These are phyloP conservation scores for Drosophila oshimai DNA, from an alignment of 1,140 invertebrate genomes.

Conservation along the genomic window DNA sequence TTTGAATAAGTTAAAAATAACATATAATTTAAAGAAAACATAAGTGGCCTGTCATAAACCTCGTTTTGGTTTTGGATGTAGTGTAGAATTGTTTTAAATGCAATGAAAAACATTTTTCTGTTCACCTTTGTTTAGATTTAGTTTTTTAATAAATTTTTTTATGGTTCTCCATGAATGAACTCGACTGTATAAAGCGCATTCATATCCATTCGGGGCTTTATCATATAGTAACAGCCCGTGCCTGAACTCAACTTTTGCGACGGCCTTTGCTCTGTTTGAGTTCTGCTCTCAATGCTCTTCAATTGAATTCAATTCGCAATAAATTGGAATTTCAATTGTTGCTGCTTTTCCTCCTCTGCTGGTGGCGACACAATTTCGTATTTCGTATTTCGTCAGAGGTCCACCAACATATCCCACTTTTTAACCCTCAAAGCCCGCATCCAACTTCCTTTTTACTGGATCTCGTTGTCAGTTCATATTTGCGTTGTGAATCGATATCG, in stretches of 20 bases:
- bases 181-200: constrained; percentile 4
- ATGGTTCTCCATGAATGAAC: background rate
- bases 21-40: too few relatives aligned
- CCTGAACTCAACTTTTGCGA: constrained; percentile 44
- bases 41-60: too few relatives aligned
- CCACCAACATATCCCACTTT: background rate
- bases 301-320: constrained; percentile 80
- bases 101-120: too few relatives aligned
- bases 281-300: constrained; percentile 74
- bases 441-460: constrained; percentile 66
- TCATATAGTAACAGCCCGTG: constrained; percentile 42
- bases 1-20: too few relatives aligned
- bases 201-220: constrained; percentile 19
- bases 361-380: constrained; percentile 60
- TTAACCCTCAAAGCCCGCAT: constrained; percentile 44
- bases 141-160: too few relatives aligned
- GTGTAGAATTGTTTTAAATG: too few relatives aligned
- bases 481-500: constrained; percentile 8
- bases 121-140: too few relatives aligned
- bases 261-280: constrained; percentile 41
- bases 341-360: constrained; percentile 16
- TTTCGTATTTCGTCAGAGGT: constrained; percentile 32
- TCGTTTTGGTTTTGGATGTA: too few relatives aligned
- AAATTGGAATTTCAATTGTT: constrained; percentile 75
- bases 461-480: constrained; percentile 42